phyloP scores from a whole-genome alignment of 2,113 vertebrate genomes.

The Ramphastos sulfuratus region DNA sequence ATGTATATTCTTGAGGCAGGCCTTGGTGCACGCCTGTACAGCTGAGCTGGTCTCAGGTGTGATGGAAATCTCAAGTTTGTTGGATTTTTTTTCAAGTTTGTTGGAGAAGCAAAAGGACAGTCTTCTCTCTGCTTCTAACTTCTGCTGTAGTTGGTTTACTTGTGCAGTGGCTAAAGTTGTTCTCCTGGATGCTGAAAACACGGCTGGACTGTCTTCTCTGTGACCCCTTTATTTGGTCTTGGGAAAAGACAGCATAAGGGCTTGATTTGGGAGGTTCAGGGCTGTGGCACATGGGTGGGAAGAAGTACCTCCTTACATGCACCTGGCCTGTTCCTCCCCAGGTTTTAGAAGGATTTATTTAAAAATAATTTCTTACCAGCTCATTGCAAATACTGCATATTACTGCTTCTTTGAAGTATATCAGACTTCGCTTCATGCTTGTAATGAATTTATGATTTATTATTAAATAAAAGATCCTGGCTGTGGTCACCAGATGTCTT shows the following conservation, averaged over 20 bases:
- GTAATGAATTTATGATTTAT: background rate
- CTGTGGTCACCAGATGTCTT: background rate
- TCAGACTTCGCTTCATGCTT: background rate
- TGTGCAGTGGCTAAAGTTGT: background rate
- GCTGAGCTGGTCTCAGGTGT: background rate
- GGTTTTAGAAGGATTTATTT: background rate
- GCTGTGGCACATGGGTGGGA: background rate
- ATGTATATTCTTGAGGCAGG: background rate
- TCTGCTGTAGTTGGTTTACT: background rate
- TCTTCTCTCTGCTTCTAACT: background rate
- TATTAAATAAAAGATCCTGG: background rate
- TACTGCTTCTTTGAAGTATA: background rate
- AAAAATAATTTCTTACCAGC: background rate
- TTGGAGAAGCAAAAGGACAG: background rate
- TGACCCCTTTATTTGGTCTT: background rate
- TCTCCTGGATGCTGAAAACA: background rate
- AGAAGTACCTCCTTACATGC: background rate
- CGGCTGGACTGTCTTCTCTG: background rate
- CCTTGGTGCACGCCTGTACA: background rate
- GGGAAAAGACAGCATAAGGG: fast-evolving
- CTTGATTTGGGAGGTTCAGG: background rate
- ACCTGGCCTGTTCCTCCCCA: background rate
- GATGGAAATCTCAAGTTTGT: background rate
- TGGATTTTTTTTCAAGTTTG: background rate
- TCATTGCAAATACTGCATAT: background rate